Conservation (phyloP, 2,888 invertebrate species). For the Zhuqinia jingwanae region DNA sequence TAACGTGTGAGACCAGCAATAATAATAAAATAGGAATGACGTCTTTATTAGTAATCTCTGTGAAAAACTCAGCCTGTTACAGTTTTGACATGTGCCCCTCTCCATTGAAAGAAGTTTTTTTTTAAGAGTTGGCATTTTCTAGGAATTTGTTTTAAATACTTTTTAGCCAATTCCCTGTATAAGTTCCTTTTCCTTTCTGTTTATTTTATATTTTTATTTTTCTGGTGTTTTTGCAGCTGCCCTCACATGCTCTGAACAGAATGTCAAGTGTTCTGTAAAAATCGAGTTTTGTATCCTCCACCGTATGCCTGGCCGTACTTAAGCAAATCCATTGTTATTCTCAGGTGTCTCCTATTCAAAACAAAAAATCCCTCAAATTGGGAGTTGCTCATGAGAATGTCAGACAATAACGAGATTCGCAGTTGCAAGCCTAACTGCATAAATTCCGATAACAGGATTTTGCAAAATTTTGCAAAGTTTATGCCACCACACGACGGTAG, state of each 20-base stretch:
- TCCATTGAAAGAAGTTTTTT: no score
- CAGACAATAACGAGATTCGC: conserved; percentile 69
- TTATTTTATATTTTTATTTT: conserved; percentile 1
- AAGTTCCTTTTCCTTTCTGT: neutral
- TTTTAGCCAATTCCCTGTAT: neutral
- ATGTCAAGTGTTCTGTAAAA: conserved; percentile 68
- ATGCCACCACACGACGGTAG: conserved; percentile 30
- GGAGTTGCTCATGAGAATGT: conserved; percentile 73
- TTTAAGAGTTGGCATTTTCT: no score
- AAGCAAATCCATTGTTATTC: conserved; percentile 73
- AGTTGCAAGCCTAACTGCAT: conserved; percentile 70
- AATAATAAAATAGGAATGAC: no score
- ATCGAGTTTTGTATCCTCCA: conserved; percentile 72
- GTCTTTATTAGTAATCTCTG: no score
- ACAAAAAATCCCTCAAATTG: conserved; percentile 54
- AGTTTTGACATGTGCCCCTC: no score
- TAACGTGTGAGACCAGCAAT: no score
- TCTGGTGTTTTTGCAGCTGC: conserved; percentile 58
- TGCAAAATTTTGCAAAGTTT: conserved; percentile 72
- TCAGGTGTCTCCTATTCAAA: conserved; percentile 73
- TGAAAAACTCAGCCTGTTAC: no score
- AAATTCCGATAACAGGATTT: conserved; percentile 69
- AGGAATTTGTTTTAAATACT: no score
- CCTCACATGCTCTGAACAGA: conserved; percentile 71
- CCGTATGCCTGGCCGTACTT: conserved; percentile 62